These are phyloP conservation scores for Meteorus colon DNA, from an alignment of 2,888 invertebrate species.

Conservation along the genomic window DNA sequence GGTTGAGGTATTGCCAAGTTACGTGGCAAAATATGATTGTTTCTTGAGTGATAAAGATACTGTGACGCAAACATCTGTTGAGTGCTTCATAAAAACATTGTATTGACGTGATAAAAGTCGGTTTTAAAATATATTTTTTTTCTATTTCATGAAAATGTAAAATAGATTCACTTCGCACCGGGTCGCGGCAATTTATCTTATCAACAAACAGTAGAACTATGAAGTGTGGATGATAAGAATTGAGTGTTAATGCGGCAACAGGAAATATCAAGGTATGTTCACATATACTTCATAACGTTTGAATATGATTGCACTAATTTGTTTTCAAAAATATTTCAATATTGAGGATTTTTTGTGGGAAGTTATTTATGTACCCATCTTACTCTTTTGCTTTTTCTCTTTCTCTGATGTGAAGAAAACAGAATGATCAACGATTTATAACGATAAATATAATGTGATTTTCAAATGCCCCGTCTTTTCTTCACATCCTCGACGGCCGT, in stretches of 20 bases:
- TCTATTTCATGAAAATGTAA: neutral
- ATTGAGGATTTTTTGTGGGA: too few species aligned
- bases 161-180: neutral
- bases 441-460: too few species aligned
- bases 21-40: neutral
- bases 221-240: neutral
- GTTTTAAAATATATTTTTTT: neutral
- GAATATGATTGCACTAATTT: too few species aligned
- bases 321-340: too few species aligned
- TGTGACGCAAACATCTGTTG: neutral
- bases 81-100: neutral
- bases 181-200: slow-evolving; percentile 19
- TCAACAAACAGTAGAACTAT: neutral
- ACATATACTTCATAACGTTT: too few species aligned
- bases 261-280: neutral
- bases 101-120: neutral
- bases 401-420: too few species aligned
- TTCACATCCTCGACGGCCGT: too few species aligned
- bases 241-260: neutral
- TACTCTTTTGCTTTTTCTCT: too few species aligned
- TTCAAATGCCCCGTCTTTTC: too few species aligned
- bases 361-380: too few species aligned
- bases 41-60: slow-evolving; percentile 1
- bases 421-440: too few species aligned
- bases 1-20: neutral